phyloP scores from a whole-genome alignment of 2,113 vertebrate genomes.

The Struthio camelus region DNA sequence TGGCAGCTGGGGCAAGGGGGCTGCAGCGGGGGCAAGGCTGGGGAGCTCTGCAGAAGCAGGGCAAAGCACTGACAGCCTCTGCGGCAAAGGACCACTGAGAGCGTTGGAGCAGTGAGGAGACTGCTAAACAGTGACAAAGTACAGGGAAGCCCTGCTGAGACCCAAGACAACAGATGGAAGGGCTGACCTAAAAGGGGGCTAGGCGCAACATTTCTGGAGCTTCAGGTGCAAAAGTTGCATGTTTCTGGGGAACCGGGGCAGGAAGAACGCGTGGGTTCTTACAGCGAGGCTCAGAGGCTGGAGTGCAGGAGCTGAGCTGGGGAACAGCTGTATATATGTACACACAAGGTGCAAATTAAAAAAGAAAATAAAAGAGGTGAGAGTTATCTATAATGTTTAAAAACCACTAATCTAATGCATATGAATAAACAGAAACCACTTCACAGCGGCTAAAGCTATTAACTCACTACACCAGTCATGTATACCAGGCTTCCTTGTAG shows the following conservation, averaged over 20 bases:
- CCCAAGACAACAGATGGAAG: not conserved
- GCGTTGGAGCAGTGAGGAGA: not conserved
- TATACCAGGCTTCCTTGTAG: not conserved
- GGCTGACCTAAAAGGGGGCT: not conserved
- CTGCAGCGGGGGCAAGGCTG: not conserved
- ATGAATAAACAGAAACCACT: not conserved
- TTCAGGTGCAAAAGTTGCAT: not conserved
- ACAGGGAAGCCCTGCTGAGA: not conserved
- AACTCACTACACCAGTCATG: not conserved
- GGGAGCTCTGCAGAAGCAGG: rapidly evolving
- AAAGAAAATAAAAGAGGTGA: not conserved
- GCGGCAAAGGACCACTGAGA: not conserved
- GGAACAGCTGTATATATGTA: not conserved
- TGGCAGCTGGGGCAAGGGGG: not conserved
- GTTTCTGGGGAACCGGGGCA: not conserved
- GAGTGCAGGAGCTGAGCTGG: not conserved
- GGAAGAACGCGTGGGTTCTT: rapidly evolving
- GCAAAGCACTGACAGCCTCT: rapidly evolving
- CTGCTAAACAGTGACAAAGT: not conserved
- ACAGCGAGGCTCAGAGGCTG: not conserved
- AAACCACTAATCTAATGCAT: not conserved
- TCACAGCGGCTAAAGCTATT: not conserved
- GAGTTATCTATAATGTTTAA: not conserved
- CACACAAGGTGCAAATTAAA: not conserved
- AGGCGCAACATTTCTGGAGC: not conserved